Base-by-base conservation (phyloP, 2,113 vertebrate genomes). In the Rhynchopsitta pachyrhyncha region DNA sequence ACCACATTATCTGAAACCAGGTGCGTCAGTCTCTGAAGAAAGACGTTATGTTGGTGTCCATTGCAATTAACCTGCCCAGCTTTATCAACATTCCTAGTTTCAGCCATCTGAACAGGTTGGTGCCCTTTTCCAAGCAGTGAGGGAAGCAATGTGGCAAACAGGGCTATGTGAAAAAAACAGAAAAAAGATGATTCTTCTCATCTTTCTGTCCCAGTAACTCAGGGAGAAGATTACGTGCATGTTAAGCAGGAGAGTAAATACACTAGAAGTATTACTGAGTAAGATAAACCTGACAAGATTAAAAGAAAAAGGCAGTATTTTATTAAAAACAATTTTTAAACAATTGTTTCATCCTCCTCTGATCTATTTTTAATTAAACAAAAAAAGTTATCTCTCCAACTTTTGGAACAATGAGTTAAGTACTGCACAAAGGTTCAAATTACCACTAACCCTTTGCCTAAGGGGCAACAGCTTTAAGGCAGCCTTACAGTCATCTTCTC, bases 41-140 rank as follows among this genome's bases (percentile, higher is more conserved):
- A 90, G 84, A 97, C 68, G 57, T 97, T 86, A 95, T 20, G 7
- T 73, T 76, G 80, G 59, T 96, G 84, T 86, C 94, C 52, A 68
- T 81, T 97, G 92, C 98, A 96, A 98, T 98, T 98, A 98, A 98
- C 97, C 98, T 97, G 95, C 94, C 88, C 33, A 29, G 78, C 82
- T 96, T 97, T 97, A 96, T 77, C 97, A 97, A 97, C 91, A 97
- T 82, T 66, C 87, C 86, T 84, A 77, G 62, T 57, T 75, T 82
- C 75, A 77, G 92, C 94, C 95, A 95, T 88, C 98, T 97, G 97
- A 97, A 98, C 95, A 91, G 73, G 68, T 9, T 50, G 3, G 11
- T 80, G 95, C 76, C 75, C 97, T 96, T 95, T 90, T 91, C 86
- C 91, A 94, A 39, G 81, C 41, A 86, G 77, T 11, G 46, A 93